phyloP scores from a whole-genome alignment of 2,113 vertebrate genomes.

The Vanacampus margaritifer region DNA sequence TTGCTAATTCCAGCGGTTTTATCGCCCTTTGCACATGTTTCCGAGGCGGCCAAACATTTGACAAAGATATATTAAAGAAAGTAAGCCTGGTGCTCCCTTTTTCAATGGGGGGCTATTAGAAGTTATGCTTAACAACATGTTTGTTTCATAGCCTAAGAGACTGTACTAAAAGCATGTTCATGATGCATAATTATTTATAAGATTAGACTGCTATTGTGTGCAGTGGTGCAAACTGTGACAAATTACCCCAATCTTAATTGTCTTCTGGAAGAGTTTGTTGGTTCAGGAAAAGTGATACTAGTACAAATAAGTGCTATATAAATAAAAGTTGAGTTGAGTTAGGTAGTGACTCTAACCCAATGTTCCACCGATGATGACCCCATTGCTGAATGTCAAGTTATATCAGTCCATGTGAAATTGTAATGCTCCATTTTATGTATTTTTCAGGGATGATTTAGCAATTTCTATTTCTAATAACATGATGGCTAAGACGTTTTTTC shows the following conservation, averaged over 20 bases:
- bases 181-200: conserved; percentile 31
- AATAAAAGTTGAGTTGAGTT: no score
- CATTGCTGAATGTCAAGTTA: no score
- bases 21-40: conserved; percentile 63
- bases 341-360: no score
- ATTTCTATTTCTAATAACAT: no score
- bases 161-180: conserved; percentile 53
- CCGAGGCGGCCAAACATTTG: conserved; percentile 52
- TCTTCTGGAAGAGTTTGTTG: background rate
- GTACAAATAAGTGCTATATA: background rate
- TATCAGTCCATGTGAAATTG: no score
- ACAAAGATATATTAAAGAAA: conserved; percentile 34
- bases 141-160: conserved; percentile 56
- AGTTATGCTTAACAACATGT: conserved; percentile 49
- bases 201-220: conserved; percentile 34
- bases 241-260: background rate
- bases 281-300: background rate
- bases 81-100: background rate
- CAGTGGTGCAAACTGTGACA: background rate
- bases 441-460: no score
- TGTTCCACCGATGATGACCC: no score
- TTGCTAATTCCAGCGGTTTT: conserved; percentile 57
- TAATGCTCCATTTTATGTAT: no score
- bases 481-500: no score
- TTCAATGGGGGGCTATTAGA: background rate